Base-by-base conservation (phyloP, 2,888 invertebrate species). In the Xanthia togata region DNA sequence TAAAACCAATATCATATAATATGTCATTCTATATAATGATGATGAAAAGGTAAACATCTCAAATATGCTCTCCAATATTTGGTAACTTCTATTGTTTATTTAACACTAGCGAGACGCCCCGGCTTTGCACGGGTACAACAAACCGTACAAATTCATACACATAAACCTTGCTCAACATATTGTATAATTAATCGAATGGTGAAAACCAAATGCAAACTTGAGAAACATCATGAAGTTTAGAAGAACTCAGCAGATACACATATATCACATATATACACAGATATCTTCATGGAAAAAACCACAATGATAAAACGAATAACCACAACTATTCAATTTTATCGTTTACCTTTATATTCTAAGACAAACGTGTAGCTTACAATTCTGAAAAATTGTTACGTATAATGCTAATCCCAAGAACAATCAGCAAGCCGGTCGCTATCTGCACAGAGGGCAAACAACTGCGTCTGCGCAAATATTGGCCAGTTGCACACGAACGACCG, bases 381-480 rank as follows among this genome's bases (percentile, higher is more conserved):
- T 70, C 73, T 74, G 64, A 38, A 71, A 80, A 75, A 23, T 47
- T 55, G 12, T 68, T 69, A 23, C 70, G 60, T 68, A 53, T 73
- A 74, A 44, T 53, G 81, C 82, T 83, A 88, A 87, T 87, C 83
- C 85, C 60, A 55, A 87, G 85, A 91, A 89, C 73, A 89, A 83
- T 86, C 80, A 64, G 60, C 44, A 38, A 67, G 67, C 59, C 35
- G 26, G 78, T 85, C 68, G 57, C 70, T 89, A 80, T 87, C 81
- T 87, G 82, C 86, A 71, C 79, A 86, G 79, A 6, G 35, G 79
- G 83, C 87, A 91, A 91, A 92, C 86, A 91, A 47, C 35, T 57
- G 81, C 81, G 81, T 80, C 76, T 81, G 65, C 64, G 82, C 85
- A 90, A 91, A 91, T 90, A 90, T 91, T 89, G 73, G 84, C 83